Conservation (phyloP, 2,113 vertebrate genomes). For the Spea bombifrons region DNA sequence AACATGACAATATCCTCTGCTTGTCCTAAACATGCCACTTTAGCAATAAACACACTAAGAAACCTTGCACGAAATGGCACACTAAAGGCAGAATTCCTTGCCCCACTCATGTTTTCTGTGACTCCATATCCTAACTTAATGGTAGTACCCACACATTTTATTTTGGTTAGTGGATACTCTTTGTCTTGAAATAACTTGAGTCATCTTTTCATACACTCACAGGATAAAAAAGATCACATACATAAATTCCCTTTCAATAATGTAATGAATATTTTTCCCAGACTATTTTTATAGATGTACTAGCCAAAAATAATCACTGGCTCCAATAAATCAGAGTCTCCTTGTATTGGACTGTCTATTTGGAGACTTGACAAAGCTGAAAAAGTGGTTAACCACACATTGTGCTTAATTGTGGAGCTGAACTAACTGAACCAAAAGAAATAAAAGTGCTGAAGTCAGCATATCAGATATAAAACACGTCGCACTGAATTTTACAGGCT, state of each 20-base stretch:
- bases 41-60: too few relatives aligned
- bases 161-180: too few relatives aligned
- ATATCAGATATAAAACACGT: not conserved
- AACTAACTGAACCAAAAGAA: not conserved
- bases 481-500: too few relatives aligned
- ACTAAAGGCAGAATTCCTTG: too few relatives aligned
- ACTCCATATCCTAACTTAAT: too few relatives aligned
- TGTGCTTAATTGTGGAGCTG: constrained; percentile 15
- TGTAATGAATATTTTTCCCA: not conserved
- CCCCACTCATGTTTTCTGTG: too few relatives aligned
- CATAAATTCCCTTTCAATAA: constrained; percentile 3
- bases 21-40: too few relatives aligned
- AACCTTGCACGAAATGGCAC: too few relatives aligned
- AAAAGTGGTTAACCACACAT: constrained; percentile 37
- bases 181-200: too few relatives aligned
- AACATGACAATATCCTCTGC: too few relatives aligned
- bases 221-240: too few relatives aligned
- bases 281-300: constrained; percentile 13
- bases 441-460: constrained; percentile 23
- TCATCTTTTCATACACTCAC: not conserved
- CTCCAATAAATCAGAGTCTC: constrained; percentile 1
- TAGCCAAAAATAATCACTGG: constrained; percentile 12
- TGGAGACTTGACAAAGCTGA: constrained; percentile 20
- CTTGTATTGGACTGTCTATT: constrained; percentile 29
- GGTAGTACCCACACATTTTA: too few relatives aligned